Base-by-base conservation (phyloP, 2,113 vertebrate species). In the Pelecanus crispus region DNA sequence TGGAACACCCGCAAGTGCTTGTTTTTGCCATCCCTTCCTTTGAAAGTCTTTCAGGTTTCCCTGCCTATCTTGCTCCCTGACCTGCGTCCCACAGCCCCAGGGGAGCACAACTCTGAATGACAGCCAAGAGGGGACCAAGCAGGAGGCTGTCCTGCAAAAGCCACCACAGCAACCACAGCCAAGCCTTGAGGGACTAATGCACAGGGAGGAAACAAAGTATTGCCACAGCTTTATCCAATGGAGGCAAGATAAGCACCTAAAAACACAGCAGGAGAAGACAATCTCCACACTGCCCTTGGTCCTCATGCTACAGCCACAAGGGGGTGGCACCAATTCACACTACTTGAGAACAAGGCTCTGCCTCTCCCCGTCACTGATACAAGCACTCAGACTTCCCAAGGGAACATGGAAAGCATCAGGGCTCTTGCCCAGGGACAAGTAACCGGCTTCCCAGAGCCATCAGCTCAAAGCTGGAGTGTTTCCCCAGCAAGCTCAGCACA, bases 401-500 rank as follows among this genome's bases (percentile, higher is more conserved):
- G 36, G 68, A 49, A 65, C 13, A 3, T 0, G 7, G 45, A 50
- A 62, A 81, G 36, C 58, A 42, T 22, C 20, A 63, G 31, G 31
- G 49, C 44, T 68, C 42, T 97, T 55, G 0, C 81, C 10, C 38
- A 98, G 93, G 2, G 53, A 72, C n/a, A 50, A 55, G 28, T 8
- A 40, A 45, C 21, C 49, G 68, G 44, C 38, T 34, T 10, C 45
- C n/a, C 28, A 55, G 53, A 71, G 42, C 18, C 36, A 55, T 40
- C 44, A 53, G 36, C 44, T 52, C 50, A 17, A n/a, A 75, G 53
- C 63, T 7, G 13, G 40, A 74, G 75, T 7, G 10, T 26, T 17
- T 38, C 42, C 32, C 32, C 63, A 44, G n/a, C 34, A 32, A 53
- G 31, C 31, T 21, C 50, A 88, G 38, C 19, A 7, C 22, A 2